Evolutionary conservation across 2,113 vertebrate species (phyloP).

Genomic region (Lipophrys pholis): DNA sequence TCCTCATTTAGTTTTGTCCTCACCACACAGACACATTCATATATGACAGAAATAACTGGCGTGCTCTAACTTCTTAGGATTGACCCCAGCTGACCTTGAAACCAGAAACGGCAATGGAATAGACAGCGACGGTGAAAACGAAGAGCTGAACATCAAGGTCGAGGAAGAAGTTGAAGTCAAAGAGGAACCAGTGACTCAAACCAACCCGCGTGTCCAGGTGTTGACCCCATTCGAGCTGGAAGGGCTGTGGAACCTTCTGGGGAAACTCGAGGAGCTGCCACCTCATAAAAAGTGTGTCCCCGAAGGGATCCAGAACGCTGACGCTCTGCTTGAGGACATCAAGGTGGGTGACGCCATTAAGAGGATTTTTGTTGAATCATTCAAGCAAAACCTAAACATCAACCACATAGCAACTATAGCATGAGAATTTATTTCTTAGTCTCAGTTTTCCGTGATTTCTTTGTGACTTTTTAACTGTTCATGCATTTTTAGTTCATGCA

Average conservation of each 20-base stretch:
- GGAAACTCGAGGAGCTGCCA: constrained; percentile 93
- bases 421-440: too few relatives aligned
- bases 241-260: constrained; percentile 92
- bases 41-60: neutral
- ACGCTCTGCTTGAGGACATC: constrained; percentile 90
- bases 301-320: constrained; percentile 89
- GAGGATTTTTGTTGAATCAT: too few relatives aligned
- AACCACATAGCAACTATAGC: too few relatives aligned
- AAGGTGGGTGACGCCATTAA: constrained; percentile 80
- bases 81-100: constrained; percentile 71
- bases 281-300: constrained; percentile 95
- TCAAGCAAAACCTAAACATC: too few relatives aligned
- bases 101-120: constrained; percentile 67
- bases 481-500: too few relatives aligned
- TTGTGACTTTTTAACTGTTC: too few relatives aligned
- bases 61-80: constrained; percentile 59
- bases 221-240: constrained; percentile 94
- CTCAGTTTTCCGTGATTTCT: too few relatives aligned
- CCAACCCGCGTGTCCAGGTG: constrained; percentile 46
- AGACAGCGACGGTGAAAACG: constrained; percentile 50
- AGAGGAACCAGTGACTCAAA: constrained; percentile 42
- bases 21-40: neutral
- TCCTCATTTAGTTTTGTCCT: neutral
- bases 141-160: constrained; percentile 17
- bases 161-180: constrained; percentile 45